Conservation (phyloP, 2,113 vertebrate species). For the Thinocorus orbignyianus region DNA sequence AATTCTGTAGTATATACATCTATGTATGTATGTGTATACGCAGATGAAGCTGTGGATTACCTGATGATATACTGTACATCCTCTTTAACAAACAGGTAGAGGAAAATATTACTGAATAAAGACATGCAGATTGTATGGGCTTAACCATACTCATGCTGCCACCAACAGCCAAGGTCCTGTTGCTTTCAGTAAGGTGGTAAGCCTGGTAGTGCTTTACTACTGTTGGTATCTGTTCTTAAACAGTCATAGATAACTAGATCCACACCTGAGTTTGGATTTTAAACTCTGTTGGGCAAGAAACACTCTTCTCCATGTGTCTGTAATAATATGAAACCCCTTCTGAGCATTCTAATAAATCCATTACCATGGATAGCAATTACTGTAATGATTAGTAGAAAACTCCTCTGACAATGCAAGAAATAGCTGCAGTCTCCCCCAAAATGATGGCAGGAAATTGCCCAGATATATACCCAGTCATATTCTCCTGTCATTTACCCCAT, state of each 20-base stretch:
- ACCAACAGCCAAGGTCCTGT: neutral
- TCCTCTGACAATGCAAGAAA: neutral
- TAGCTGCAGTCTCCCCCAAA: neutral
- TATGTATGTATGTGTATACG: too few species aligned
- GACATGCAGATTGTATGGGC: neutral
- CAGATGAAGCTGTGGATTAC: neutral
- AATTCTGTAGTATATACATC: neutral
- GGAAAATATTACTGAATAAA: neutral
- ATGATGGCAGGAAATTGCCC: neutral
- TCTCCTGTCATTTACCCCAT: neutral
- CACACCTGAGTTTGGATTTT: neutral
- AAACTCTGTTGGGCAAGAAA: neutral
- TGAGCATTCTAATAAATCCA: neutral
- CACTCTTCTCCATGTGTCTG: neutral
- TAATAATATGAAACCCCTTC: neutral
- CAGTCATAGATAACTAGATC: neutral
- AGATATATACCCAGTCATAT: neutral
- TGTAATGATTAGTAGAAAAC: neutral
- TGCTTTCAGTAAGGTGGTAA: neutral
- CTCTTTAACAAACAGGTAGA: neutral
- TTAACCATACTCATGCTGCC: neutral
- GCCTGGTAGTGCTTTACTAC: neutral
- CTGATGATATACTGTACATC: neutral
- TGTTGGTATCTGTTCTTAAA: neutral
- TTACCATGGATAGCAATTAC: neutral